Base-by-base conservation (phyloP, 1,140 invertebrate species). In the Neodiprion pinetum region DNA sequence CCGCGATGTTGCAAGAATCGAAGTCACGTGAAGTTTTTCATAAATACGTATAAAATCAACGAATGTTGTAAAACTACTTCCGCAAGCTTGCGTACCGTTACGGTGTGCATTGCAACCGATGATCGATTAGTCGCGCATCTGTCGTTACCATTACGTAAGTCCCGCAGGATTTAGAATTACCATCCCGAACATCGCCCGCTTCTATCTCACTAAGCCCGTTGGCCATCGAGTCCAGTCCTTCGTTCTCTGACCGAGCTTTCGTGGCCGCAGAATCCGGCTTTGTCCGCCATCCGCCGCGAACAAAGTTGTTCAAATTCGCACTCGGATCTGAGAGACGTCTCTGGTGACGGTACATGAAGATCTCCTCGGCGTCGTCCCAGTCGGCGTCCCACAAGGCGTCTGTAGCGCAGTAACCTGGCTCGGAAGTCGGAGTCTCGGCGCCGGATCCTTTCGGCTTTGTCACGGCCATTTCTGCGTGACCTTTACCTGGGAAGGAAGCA, bases 401-500 rank as follows among this genome's bases (percentile, higher is more conserved):
- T 2, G 94, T 95, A 66, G 93, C 93, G 81, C 93, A 93, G 79
- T 94, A 94, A 17, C 95, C 96, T 0, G 96, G 96, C 84, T 98
- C 96, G n/a, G 96, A 96, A 76, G 95, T 95, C 2, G 97, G 97
- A 3, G 97, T 99, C 86, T 99, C 97, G 9, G 95, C 95, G 1
- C 97, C 97, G 9, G 95, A 94, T 67, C 94, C 92, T 90, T 97
- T 94, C 77, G 96, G 93, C 86, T 97, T 94, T 4, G 96, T 96
- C 28, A 99, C 97, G 5, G 98, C 98, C 95, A 99, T 98, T 90
- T 99, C 98, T 0, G 98, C 98, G 88, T 98, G 96, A 0, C 98
- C 98, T 90, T 99, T 99, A 11, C 96, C 87, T 87, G 66, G 9
- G 72, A 50, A 3, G 65, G 3, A 47, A 66, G 8, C 40, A 61